Conservation (phyloP, 2,888 invertebrate species). For the Cantharis rufa region DNA sequence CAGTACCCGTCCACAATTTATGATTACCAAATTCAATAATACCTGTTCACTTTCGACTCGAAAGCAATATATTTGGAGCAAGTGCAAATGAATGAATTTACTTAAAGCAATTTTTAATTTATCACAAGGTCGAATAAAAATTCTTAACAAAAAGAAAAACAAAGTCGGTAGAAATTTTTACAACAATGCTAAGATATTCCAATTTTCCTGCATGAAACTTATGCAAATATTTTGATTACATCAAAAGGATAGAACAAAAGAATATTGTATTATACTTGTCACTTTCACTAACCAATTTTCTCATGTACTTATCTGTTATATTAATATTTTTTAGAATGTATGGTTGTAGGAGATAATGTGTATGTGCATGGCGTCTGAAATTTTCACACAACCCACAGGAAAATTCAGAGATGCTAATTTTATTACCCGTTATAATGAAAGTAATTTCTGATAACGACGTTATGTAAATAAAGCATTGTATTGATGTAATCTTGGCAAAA, state of each 20-base stretch:
- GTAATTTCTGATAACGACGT: background rate
- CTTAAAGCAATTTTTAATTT: background rate
- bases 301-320: background rate
- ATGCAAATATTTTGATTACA: background rate
- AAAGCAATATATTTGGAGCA: background rate
- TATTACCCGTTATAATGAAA: background rate
- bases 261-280: background rate
- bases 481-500: background rate
- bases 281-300: background rate
- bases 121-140: background rate
- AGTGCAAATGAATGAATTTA: background rate
- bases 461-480: background rate
- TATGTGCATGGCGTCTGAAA: background rate
- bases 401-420: background rate
- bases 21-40: background rate
- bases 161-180: background rate
- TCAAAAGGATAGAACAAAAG: background rate
- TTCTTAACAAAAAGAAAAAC: background rate
- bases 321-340: background rate
- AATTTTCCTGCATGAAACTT: background rate
- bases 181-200: background rate
- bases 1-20: too few relatives aligned
- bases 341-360: background rate
- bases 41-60: background rate
- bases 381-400: background rate